Evolutionary conservation across 2,888 invertebrate genomes (phyloP).

Genomic region (Linnaemya vulpina): DNA sequence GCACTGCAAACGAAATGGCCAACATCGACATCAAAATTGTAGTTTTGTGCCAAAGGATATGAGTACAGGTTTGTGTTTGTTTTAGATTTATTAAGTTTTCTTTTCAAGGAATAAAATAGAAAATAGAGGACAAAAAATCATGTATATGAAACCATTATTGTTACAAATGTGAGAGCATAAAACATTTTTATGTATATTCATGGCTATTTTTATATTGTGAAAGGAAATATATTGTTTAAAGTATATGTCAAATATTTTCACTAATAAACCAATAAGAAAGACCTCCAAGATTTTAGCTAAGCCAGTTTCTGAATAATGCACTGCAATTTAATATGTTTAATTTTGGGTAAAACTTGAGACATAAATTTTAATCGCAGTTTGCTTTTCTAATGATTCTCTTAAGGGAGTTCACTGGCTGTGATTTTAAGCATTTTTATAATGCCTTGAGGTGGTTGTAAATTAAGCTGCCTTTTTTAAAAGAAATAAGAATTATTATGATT

Average conservation of each 20-base stretch:
- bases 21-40: constrained; percentile 26
- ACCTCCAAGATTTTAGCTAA: too few relatives aligned
- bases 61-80: constrained; percentile 22
- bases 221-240: neutral
- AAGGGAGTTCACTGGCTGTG: too few relatives aligned
- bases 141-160: neutral
- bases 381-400: too few relatives aligned
- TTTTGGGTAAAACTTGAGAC: too few relatives aligned
- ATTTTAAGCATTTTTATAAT: too few relatives aligned
- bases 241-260: neutral
- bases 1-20: constrained; percentile 30
- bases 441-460: too few relatives aligned
- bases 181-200: neutral
- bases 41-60: constrained; percentile 48
- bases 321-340: too few relatives aligned
- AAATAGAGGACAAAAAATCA: neutral
- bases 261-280: neutral
- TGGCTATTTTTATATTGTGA: too few relatives aligned
- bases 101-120: neutral
- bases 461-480: too few relatives aligned
- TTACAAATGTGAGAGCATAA: neutral
- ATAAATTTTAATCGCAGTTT: too few relatives aligned
- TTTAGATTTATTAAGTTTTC: constrained; percentile 12
- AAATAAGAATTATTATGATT: too few relatives aligned
- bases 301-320: too few relatives aligned